A percentile compares a stretch with the other conserved stretches of the same genome.
Conservation (phyloP, 2,888 invertebrate genomes). For the Galerucella pusilla region DNA sequence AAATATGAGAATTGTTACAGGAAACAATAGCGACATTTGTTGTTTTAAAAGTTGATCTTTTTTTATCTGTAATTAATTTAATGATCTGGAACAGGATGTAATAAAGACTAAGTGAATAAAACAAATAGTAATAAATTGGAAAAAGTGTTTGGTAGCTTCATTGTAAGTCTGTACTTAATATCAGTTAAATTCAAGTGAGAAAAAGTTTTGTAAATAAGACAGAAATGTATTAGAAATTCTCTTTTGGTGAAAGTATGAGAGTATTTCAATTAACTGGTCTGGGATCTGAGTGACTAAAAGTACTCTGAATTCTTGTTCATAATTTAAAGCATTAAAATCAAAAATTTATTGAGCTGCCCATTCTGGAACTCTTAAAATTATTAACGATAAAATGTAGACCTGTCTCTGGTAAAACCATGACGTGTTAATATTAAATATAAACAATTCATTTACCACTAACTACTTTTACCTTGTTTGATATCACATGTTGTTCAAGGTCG, state of each 20-base stretch:
- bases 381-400: background rate
- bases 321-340: no score
- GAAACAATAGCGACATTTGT: background rate
- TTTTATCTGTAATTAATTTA: background rate
- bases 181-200: background rate
- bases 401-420: background rate
- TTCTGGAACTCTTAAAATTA: no score
- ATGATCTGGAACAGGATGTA: background rate
- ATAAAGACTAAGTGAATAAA: background rate
- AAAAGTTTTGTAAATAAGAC: no score
- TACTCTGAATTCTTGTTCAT: no score
- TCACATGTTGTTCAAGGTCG: constrained; percentile 3
- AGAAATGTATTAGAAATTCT: no score
- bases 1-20: no score
- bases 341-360: no score
- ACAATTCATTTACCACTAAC: background rate
- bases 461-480: constrained; percentile 1
- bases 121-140: background rate
- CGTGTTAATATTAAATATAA: background rate
- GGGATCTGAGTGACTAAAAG: no score
- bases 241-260: no score
- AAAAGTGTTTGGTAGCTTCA: background rate
- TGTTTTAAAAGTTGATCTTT: background rate
- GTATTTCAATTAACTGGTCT: no score
- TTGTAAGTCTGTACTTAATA: background rate